Evolutionary conservation across 2,797 vertebrate genomes (phyloP).

Genomic region (Microctenopoma lineatum): DNA sequence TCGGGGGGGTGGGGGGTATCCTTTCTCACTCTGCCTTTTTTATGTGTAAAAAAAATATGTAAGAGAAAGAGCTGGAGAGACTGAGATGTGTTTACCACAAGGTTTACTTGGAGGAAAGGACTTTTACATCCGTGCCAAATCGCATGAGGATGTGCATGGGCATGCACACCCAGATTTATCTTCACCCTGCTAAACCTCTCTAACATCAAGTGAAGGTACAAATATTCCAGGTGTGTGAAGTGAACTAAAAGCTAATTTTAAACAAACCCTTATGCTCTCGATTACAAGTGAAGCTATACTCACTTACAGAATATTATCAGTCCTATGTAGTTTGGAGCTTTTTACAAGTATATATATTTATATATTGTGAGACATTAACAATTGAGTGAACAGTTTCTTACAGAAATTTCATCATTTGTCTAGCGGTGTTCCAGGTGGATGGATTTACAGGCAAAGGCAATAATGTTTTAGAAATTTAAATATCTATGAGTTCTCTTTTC

Average conservation of each 20-base stretch:
- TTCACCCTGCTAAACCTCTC: slow-evolving; percentile 50
- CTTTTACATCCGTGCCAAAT: slow-evolving; percentile 84
- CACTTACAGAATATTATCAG: slow-evolving; percentile 48
- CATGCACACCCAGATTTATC: slow-evolving; percentile 67
- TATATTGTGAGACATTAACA: slow-evolving; percentile 66
- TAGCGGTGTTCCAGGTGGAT: slow-evolving; percentile 51
- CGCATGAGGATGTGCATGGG: slow-evolving; percentile 73
- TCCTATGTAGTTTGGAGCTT: slow-evolving; percentile 66
- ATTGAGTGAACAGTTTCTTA: slow-evolving; percentile 66
- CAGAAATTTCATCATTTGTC: slow-evolving; percentile 57
- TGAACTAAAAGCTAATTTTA: slow-evolving; percentile 53
- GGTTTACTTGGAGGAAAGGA: slow-evolving; percentile 68
- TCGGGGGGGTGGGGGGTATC: slow-evolving; percentile 61
- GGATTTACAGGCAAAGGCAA: slow-evolving; percentile 71
- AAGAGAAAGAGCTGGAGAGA: slow-evolving; percentile 37
- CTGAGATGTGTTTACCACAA: slow-evolving; percentile 37
- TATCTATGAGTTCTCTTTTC: slow-evolving; percentile 50
- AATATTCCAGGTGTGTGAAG: slow-evolving; percentile 55
- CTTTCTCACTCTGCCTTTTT: slow-evolving; percentile 80
- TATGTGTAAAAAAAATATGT: slow-evolving; percentile 46
- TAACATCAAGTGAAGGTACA: slow-evolving; percentile 48
- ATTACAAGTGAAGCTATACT: slow-evolving; percentile 35
- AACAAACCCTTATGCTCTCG: slow-evolving; percentile 36
- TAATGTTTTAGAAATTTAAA: slow-evolving; percentile 65
- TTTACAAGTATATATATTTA: slow-evolving; percentile 73